Evolutionary conservation across 2,113 vertebrate genomes (phyloP).

Genomic region (Gadus chalcogrammus): DNA sequence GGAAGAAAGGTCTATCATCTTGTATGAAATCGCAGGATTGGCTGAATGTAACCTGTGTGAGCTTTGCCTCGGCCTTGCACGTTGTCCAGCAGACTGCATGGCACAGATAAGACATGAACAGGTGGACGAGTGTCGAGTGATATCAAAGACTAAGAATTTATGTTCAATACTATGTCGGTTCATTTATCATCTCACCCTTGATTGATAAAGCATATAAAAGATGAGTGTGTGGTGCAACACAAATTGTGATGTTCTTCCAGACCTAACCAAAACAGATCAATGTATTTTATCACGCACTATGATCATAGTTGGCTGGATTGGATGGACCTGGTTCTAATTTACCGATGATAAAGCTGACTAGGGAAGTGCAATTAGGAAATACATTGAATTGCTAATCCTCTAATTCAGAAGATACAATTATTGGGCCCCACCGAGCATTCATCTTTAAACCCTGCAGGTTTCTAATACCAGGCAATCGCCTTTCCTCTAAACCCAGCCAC

Average conservation of each 20-base stretch:
- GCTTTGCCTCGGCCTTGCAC: constrained; percentile 62
- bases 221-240: too few relatives aligned
- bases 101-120: constrained; percentile 59
- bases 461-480: constrained; percentile 76
- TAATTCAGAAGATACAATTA: constrained; percentile 46
- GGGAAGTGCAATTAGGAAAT: constrained; percentile 33
- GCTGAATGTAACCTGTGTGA: constrained; percentile 77
- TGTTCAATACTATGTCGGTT: too few relatives aligned
- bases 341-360: constrained; percentile 15
- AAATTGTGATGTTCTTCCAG: too few relatives aligned
- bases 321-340: constrained; percentile 22
- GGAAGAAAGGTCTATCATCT: constrained; percentile 73
- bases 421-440: constrained; percentile 51
- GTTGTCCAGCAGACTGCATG: constrained; percentile 63
- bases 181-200: too few relatives aligned
- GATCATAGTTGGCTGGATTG: constrained; percentile 2
- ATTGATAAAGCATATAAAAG: too few relatives aligned
- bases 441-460: constrained; percentile 65
- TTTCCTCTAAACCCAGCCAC: constrained; percentile 71
- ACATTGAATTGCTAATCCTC: constrained; percentile 47
- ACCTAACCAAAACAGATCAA: too few relatives aligned
- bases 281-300: not conserved
- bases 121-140: constrained; percentile 8
- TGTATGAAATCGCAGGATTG: constrained; percentile 84
- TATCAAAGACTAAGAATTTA: constrained; percentile 31